Evolutionary conservation across 2,797 vertebrate genomes (phyloP), one percentile per base, ranked within the genome.

Genomic region (Tokudaia tokunoshimensis): DNA sequence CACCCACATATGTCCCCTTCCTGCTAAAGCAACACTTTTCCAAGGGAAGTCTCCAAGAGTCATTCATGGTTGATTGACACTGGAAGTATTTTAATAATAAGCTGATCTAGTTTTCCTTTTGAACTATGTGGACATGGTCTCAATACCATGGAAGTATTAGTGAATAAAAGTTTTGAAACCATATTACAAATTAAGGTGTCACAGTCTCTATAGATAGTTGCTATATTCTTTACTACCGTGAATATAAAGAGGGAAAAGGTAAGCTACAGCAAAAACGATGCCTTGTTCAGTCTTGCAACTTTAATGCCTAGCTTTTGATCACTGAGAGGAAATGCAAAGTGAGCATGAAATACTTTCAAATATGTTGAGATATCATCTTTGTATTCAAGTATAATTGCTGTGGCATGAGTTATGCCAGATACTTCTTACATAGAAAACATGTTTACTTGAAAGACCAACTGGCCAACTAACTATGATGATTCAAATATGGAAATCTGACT

Each of bases 21-120:
- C n/a, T 92, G 65, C 29, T 31, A 70, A 52, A 44, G 17, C 26
- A 84, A 5, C 57, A 4, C 4, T 94, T 94, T 91, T 90, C 84
- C 57, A 72, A 83, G 10, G 19, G 29, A 92, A 81, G 52, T 88
- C 24, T 26, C 59, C n/a, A 70, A 55, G 74, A 72, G 11, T 59
- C 20, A 87, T 24, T 63, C 50, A 26, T 3, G 31, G 19, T 15
- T 83, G 31, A n/a, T 95, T 93, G 70, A 74, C 9, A 31, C 82
- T 72, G 59, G 52, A 94, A 79, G 29, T 41, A 92, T 82, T 86
- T 89, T 52, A 93, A 15, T 41, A 78, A 74, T 74, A 94, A 89
- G 24, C 22, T 75, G 79, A 12, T 0, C 37, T 57, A 76, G n/a
- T 75, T 92, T 70, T 50, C 22, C 63, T 72, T 92, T 63, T 91